phyloP scores from a whole-genome alignment of 2,888 invertebrate genomes.

The Agrypnus murinus region DNA sequence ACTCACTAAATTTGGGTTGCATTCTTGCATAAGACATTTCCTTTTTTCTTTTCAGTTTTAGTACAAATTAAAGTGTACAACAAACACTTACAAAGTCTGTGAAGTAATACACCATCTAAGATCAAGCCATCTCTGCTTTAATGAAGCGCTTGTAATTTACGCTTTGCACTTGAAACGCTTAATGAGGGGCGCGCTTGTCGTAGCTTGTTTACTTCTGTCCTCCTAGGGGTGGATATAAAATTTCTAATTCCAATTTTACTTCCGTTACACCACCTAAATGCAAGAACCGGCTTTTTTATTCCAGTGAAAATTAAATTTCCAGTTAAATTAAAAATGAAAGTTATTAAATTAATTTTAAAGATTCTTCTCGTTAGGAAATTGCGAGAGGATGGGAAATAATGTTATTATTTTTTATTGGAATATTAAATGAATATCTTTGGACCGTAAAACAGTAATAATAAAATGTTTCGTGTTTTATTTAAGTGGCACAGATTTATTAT shows the following conservation, averaged over 20 bases:
- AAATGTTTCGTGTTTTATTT: too few species aligned
- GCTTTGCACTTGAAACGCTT: conserved; percentile 25
- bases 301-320: not conserved
- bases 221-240: conserved; percentile 1
- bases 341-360: not conserved
- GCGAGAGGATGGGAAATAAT: not conserved
- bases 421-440: not conserved
- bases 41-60: too few species aligned
- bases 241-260: conserved; percentile 17
- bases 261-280: not conserved
- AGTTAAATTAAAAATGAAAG: conserved; percentile 5
- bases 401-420: not conserved
- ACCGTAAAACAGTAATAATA: too few species aligned
- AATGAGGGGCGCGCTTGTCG: conserved; percentile 20
- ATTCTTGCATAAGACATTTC: too few species aligned
- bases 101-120: conserved; percentile 11
- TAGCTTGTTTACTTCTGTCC: conserved; percentile 9
- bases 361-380: not conserved
- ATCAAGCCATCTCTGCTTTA: conserved; percentile 15
- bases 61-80: too few species aligned
- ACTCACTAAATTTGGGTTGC: too few species aligned
- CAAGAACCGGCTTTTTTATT: not conserved
- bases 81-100: not conserved
- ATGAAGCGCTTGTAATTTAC: conserved; percentile 29
- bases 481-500: too few species aligned